phyloP scores from a whole-genome alignment of 1,140 invertebrate genomes.

The Diabrotica undecimpunctata region DNA sequence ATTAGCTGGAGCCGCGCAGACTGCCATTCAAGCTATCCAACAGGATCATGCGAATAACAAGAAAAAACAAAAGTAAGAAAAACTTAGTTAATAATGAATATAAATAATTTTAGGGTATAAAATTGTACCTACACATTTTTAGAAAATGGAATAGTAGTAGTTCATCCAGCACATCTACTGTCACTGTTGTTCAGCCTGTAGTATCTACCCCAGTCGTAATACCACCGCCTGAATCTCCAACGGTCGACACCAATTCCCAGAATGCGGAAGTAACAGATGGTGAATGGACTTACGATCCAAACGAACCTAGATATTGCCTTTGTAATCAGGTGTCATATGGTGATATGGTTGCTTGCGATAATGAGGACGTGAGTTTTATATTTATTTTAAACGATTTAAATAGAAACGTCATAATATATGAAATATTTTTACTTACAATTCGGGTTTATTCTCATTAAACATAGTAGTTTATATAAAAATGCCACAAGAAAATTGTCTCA shows the following conservation, averaged over 20 bases:
- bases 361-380: conserved; percentile 74
- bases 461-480: no score
- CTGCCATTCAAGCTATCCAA: conserved; percentile 71
- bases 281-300: conserved; percentile 81
- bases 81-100: no score
- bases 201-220: conserved; percentile 22
- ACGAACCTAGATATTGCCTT: conserved; percentile 94
- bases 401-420: no score
- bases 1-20: conserved; percentile 72
- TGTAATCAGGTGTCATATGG: conserved; percentile 98
- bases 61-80: conserved; percentile 64
- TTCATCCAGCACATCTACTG: conserved; percentile 25
- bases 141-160: conserved; percentile 28
- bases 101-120: no score
- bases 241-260: conserved; percentile 33
- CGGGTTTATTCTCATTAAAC: no score
- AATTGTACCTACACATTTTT: no score
- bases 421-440: no score
- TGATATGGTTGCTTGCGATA: conserved; percentile 99
- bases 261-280: conserved; percentile 40
- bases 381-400: conserved; percentile 7
- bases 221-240: conserved; percentile 33
- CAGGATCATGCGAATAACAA: conserved; percentile 55
- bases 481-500: no score
- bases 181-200: conserved; percentile 27